Conservation (phyloP, 2,113 vertebrate species). For the Machaerirhynchus nigripectus region DNA sequence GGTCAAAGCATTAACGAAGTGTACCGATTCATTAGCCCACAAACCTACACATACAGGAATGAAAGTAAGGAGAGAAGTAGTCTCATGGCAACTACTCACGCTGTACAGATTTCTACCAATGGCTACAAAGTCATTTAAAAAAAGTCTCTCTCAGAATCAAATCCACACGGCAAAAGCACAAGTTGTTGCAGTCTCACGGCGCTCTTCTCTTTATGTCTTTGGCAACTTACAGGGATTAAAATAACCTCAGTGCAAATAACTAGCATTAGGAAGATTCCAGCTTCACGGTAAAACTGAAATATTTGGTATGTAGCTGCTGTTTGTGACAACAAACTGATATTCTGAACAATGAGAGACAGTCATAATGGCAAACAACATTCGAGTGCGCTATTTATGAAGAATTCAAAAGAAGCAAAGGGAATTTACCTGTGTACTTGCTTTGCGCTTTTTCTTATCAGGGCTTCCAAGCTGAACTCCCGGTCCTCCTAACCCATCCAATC, state of each 20-base stretch:
- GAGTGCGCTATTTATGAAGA: background rate
- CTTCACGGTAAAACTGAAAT: background rate
- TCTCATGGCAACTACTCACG: background rate
- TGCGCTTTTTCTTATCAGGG: conserved; percentile 87
- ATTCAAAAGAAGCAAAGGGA: background rate
- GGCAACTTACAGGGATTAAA: background rate
- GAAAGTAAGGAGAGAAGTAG: background rate
- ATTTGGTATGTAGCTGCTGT: background rate
- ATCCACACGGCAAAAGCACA: background rate
- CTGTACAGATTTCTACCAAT: background rate
- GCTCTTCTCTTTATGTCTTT: background rate
- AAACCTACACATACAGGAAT: background rate
- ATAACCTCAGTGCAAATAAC: background rate
- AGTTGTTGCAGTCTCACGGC: background rate
- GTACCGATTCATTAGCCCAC: background rate
- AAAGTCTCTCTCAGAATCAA: conserved; percentile 3
- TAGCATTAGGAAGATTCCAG: background rate
- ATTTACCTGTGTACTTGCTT: conserved; percentile 78
- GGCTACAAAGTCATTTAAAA: background rate
- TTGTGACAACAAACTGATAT: background rate
- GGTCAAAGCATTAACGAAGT: background rate
- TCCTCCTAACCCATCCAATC: conserved; percentile 83
- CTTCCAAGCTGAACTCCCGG: conserved; percentile 78
- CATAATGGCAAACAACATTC: background rate
- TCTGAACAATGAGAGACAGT: background rate